These are phyloP conservation scores for Carabus problematicus DNA, from an alignment of 2,888 invertebrate species.

Conservation along the genomic window DNA sequence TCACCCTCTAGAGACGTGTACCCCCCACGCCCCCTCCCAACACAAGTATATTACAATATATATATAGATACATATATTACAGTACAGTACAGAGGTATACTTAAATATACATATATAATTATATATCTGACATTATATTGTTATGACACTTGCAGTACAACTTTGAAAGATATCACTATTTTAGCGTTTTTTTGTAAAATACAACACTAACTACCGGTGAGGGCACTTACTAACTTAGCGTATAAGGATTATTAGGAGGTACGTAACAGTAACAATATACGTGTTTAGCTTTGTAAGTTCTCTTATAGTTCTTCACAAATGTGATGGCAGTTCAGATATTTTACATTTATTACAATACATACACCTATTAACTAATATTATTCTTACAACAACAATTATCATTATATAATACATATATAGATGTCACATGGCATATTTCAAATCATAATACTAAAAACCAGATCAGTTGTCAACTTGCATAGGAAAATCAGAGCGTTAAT, in stretches of 20 bases:
- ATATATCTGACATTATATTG: constrained; percentile 51
- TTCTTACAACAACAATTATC: no score
- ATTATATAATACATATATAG: constrained; percentile 26
- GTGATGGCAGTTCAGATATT: constrained; percentile 54
- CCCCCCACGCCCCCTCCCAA: no score
- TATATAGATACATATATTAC: constrained; percentile 22
- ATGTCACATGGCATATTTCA: constrained; percentile 43
- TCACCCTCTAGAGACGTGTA: no score
- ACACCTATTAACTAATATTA: constrained; percentile 6
- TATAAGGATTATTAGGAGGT: constrained; percentile 36
- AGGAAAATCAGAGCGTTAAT: constrained; percentile 18
- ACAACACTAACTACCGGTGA: constrained; percentile 59
- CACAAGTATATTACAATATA: no score
- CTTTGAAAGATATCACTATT: constrained; percentile 54
- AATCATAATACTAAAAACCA: constrained; percentile 19
- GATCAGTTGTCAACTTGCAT: background rate
- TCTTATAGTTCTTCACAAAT: constrained; percentile 56
- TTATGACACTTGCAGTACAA: constrained; percentile 57
- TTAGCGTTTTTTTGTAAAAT: constrained; percentile 56
- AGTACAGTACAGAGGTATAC: constrained; percentile 50
- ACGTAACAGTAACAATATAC: constrained; percentile 53
- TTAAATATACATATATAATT: constrained; percentile 50
- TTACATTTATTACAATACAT: constrained; percentile 25
- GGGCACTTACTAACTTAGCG: constrained; percentile 59
- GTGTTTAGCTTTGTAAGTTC: constrained; percentile 48